These are phyloP conservation scores for Tetheella fluctuosa DNA, from an alignment of 2,888 invertebrate genomes.

Conservation along the genomic window DNA sequence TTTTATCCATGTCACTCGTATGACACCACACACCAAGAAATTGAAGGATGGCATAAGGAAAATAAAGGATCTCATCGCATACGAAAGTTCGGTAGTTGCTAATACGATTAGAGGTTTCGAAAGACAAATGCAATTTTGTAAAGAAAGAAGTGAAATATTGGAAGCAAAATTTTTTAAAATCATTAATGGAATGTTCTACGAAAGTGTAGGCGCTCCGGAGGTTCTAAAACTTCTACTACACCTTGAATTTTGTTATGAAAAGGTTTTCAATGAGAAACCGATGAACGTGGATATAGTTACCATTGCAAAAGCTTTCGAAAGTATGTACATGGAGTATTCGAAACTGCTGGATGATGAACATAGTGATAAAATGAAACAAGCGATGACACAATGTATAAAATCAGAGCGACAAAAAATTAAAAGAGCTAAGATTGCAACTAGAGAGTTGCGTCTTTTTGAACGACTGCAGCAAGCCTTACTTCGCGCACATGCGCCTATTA, in stretches of 20 bases:
- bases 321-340: slow-evolving; percentile 77
- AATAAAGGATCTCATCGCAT: slow-evolving; percentile 67
- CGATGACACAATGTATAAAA: slow-evolving; percentile 78
- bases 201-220: slow-evolving; percentile 80
- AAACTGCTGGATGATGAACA: slow-evolving; percentile 83
- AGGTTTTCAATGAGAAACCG: slow-evolving; percentile 83
- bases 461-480: slow-evolving; percentile 73
- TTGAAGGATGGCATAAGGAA: slow-evolving; percentile 72
- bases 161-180: slow-evolving; percentile 82
- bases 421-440: slow-evolving; percentile 82
- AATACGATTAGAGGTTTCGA: slow-evolving; percentile 58
- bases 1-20: slow-evolving; percentile 83
- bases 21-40: slow-evolving; percentile 79
- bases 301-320: slow-evolving; percentile 85
- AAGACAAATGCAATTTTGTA: slow-evolving; percentile 64
- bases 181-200: slow-evolving; percentile 82
- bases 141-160: slow-evolving; percentile 77
- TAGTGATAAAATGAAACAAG: slow-evolving; percentile 75
- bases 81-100: slow-evolving; percentile 52
- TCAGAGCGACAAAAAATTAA: slow-evolving; percentile 78
- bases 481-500: slow-evolving; percentile 61
- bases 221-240: slow-evolving; percentile 84
- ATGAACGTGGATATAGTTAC: slow-evolving; percentile 80
- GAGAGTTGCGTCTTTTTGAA: slow-evolving; percentile 81
- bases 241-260: slow-evolving; percentile 87